These are phyloP conservation scores for Tachysurus fulvidraco DNA, from an alignment of 2,113 vertebrate species.

Conservation along the genomic window DNA sequence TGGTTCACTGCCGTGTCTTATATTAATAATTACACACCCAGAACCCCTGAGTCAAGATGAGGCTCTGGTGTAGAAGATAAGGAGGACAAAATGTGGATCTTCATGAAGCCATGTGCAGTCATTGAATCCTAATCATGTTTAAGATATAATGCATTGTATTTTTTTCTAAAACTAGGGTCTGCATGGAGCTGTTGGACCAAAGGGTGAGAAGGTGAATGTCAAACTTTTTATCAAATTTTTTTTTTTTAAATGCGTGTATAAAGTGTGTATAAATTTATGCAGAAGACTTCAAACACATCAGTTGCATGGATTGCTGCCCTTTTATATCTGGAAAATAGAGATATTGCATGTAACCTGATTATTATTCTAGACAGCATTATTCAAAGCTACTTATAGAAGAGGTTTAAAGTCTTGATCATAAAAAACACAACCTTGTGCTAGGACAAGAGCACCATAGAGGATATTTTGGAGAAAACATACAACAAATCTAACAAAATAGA, in stretches of 20 bases:
- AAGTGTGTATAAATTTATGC: not conserved
- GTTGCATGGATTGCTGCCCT: not conserved
- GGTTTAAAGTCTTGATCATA: too few species aligned
- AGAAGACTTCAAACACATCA: not conserved
- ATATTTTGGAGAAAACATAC: too few species aligned
- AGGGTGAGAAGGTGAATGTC: constrained; percentile 78
- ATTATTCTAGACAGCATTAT: too few species aligned
- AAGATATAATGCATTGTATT: constrained; percentile 17
- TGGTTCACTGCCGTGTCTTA: not conserved
- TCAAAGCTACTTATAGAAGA: too few species aligned
- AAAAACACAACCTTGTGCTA: too few species aligned
- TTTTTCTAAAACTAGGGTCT: constrained; percentile 69
- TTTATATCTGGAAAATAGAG: not conserved
- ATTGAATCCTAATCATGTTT: constrained; percentile 34
- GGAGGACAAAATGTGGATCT: not conserved
- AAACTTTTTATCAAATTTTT: too few species aligned
- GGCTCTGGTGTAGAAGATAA: constrained; percentile 22
- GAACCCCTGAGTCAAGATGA: constrained; percentile 8
- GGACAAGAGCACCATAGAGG: too few species aligned
- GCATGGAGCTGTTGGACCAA: constrained; percentile 76
- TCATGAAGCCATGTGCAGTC: constrained; percentile 24
- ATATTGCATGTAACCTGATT: too few species aligned
- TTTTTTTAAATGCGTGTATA: not conserved
- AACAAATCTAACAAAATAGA: too few species aligned
- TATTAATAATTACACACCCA: constrained; percentile 23